A percentile compares a stretch with the other conserved stretches of the same genome.
Evolutionary conservation across 2,113 vertebrate species (phyloP).

Genomic region (Oenanthe oenanthe): DNA sequence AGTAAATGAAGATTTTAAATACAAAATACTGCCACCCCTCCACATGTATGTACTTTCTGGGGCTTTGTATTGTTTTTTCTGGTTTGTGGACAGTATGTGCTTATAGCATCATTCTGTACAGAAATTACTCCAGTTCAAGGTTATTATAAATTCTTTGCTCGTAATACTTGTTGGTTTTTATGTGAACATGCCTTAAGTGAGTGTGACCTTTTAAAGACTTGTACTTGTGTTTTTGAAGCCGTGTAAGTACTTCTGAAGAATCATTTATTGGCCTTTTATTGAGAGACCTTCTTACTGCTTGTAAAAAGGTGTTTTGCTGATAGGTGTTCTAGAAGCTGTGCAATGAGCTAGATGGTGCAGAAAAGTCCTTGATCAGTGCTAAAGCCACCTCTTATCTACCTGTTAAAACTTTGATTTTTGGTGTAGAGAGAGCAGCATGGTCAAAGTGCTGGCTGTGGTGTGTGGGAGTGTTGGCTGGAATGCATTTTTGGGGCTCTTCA

Average conservation of each 20-base stretch:
- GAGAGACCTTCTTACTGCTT: background rate
- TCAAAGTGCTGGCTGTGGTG: background rate
- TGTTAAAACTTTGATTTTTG: background rate
- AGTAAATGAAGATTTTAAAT: background rate
- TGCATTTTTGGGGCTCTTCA: background rate
- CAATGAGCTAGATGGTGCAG: background rate
- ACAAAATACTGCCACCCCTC: background rate
- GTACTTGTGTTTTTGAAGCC: background rate
- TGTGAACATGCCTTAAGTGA: background rate
- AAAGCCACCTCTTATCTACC: background rate
- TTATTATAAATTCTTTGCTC: background rate
- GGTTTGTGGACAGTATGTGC: background rate
- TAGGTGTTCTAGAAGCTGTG: background rate
- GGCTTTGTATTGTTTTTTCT: background rate
- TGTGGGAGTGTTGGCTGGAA: background rate
- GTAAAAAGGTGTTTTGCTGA: background rate
- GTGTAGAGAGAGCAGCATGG: background rate
- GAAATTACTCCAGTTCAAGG: background rate
- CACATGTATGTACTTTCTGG: fast-evolving
- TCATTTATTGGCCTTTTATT: background rate
- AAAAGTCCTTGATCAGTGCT: background rate
- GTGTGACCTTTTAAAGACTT: background rate
- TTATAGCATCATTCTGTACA: background rate
- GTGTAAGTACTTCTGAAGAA: background rate
- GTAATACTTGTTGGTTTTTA: background rate